Percentiles rank a stretch among this genome's conserved stretches.
These are phyloP conservation scores for Crenuchus spilurus DNA, from an alignment of 2,797 vertebrate species.

Conservation along the genomic window DNA sequence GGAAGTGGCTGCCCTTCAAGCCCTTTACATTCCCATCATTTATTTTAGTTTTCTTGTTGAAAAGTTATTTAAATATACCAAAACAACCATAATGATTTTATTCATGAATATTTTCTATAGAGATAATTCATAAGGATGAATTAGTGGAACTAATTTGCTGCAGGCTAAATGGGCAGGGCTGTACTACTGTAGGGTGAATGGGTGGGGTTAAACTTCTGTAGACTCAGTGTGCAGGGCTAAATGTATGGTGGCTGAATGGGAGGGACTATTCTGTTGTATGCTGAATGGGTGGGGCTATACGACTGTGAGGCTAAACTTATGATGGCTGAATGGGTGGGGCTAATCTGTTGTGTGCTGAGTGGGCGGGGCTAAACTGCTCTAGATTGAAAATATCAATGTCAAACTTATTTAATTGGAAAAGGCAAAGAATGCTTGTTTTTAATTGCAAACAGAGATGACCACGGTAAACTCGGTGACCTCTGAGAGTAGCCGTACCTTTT, in stretches of 20 bases:
- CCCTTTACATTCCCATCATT: no score
- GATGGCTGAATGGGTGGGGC: background rate
- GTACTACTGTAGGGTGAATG: background rate
- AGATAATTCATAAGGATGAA: no score
- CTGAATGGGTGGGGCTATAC: background rate
- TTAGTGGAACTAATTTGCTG: background rate
- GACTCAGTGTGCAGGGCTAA: background rate
- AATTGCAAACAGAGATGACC: background rate
- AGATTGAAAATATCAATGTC: background rate
- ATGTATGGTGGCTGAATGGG: background rate
- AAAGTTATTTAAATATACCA: no score
- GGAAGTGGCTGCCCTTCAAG: background rate
- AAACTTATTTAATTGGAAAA: no score
- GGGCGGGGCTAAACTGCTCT: background rate
- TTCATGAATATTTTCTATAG: no score
- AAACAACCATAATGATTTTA: no score
- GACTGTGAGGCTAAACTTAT: background rate
- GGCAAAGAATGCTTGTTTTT: no score
- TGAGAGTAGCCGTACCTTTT: constrained; percentile 71
- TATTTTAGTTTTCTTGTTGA: no score
- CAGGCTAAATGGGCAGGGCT: no score
- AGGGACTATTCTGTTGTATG: background rate
- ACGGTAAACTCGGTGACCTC: background rate
- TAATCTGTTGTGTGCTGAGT: background rate
- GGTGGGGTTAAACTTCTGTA: background rate